Conservation (phyloP, 2,888 invertebrate genomes). For the Lacanobia wlatinum region DNA sequence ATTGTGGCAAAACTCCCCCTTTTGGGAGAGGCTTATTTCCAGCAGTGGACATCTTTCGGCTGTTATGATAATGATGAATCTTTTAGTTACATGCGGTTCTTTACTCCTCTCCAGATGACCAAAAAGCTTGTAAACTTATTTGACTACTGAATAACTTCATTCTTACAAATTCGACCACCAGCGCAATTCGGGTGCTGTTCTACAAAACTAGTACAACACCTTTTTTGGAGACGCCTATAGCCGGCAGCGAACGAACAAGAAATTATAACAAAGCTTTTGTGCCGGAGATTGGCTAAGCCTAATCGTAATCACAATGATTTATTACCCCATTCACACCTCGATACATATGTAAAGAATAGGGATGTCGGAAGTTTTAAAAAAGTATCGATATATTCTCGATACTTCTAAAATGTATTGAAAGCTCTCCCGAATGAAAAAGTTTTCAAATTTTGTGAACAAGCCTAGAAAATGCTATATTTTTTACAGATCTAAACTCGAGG, state of each 20-base stretch:
- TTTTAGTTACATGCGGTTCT: too few relatives aligned
- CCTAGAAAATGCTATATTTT: neutral
- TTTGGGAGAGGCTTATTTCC: too few relatives aligned
- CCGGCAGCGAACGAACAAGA: constrained; percentile 25
- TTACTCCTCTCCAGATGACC: too few relatives aligned
- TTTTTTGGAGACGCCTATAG: constrained; percentile 13
- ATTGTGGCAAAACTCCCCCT: too few relatives aligned
- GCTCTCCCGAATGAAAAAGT: neutral
- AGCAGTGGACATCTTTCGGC: too few relatives aligned
- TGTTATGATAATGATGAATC: too few relatives aligned
- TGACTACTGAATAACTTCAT: neutral
- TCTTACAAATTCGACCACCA: neutral
- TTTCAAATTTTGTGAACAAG: neutral
- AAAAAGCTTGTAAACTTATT: too few relatives aligned
- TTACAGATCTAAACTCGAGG: accelerated
- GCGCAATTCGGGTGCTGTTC: constrained; percentile 6
- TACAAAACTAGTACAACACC: constrained; percentile 9
- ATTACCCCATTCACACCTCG: constrained; percentile 45
- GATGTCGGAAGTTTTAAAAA: neutral
- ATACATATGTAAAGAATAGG: constrained; percentile 13
- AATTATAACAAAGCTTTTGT: constrained; percentile 31
- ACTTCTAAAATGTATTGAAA: neutral
- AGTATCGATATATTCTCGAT: neutral
- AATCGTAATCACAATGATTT: constrained; percentile 45
- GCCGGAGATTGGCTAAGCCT: constrained; percentile 30